A percentile compares a stretch with the other conserved stretches of the same genome.
Conservation (phyloP, 2,113 vertebrate species). For the Gnathonemus echidnorhynchus region DNA sequence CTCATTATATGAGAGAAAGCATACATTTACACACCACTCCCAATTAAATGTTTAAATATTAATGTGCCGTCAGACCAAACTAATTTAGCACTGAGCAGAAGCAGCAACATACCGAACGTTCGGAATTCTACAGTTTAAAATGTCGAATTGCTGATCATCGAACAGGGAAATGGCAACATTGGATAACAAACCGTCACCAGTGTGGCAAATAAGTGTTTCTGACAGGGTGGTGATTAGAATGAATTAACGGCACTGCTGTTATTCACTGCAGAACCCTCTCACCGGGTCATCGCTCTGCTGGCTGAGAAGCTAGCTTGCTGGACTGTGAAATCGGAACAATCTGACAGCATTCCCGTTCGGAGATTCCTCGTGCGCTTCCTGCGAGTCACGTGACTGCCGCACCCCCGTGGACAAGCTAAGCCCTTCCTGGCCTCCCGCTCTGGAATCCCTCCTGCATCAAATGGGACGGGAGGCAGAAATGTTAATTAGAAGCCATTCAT, state of each 20-base stretch:
- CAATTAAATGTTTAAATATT: slow-evolving; percentile 41
- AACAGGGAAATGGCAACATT: slow-evolving; percentile 44
- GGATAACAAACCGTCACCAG: slow-evolving; percentile 55
- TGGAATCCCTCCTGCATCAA: neutral
- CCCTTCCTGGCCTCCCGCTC: neutral
- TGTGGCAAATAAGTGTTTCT: slow-evolving; percentile 55
- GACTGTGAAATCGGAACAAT: slow-evolving; percentile 37
- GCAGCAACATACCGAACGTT: slow-evolving; percentile 32
- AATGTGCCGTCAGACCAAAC: slow-evolving; percentile 39
- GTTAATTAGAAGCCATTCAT: neutral
- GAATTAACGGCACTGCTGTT: slow-evolving; percentile 51
- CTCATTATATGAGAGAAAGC: slow-evolving; percentile 31
- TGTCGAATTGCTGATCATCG: slow-evolving; percentile 61
- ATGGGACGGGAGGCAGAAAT: neutral
- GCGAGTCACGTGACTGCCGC: neutral
- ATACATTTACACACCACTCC: slow-evolving; percentile 27
- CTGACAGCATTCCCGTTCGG: slow-evolving; percentile 32
- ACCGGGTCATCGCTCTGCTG: slow-evolving; percentile 24
- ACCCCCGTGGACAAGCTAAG: neutral
- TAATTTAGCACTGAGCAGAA: slow-evolving; percentile 8
- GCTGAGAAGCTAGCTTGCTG: slow-evolving; percentile 25
- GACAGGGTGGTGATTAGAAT: slow-evolving; percentile 55
- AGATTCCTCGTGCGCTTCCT: neutral
- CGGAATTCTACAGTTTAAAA: slow-evolving; percentile 40
- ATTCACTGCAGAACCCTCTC: slow-evolving; percentile 47